Percentiles rank a stretch among this genome's conserved stretches.
phyloP scores from a whole-genome alignment of 1,140 invertebrate genomes.

The Cydia pomonella region DNA sequence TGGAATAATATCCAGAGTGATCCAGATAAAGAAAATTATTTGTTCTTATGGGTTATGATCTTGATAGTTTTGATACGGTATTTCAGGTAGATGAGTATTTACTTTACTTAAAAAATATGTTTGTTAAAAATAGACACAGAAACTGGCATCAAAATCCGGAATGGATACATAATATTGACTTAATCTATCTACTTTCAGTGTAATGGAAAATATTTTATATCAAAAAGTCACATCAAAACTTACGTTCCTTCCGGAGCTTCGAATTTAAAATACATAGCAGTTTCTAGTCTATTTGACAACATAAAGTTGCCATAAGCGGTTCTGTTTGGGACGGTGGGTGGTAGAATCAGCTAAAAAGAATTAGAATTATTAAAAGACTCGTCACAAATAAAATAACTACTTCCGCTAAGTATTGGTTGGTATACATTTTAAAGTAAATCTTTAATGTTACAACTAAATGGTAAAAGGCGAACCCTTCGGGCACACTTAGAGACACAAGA shows the following conservation, averaged over 20 bases:
- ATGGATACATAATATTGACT: too few species aligned
- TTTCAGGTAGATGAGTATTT: too few species aligned
- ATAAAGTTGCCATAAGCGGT: conserved; percentile 70
- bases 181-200: too few species aligned
- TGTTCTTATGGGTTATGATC: background rate
- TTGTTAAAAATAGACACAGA: too few species aligned
- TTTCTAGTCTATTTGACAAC: conserved; percentile 67
- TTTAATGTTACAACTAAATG: too few species aligned
- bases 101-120: too few species aligned
- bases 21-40: background rate
- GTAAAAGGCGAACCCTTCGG: too few species aligned
- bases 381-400: background rate
- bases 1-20: background rate
- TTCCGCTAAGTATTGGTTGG: background rate
- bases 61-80: too few species aligned
- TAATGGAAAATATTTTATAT: too few species aligned
- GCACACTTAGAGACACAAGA: too few species aligned
- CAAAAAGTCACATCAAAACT: conserved; percentile 36
- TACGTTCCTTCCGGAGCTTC: conserved; percentile 61
- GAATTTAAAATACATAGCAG: conserved; percentile 71
- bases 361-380: background rate
- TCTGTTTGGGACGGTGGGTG: conserved; percentile 66
- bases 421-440: too few species aligned
- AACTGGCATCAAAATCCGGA: too few species aligned
- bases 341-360: conserved; percentile 58